Evolutionary conservation across 1,140 invertebrate species (phyloP).

Genomic region (Pomacea maculata): DNA sequence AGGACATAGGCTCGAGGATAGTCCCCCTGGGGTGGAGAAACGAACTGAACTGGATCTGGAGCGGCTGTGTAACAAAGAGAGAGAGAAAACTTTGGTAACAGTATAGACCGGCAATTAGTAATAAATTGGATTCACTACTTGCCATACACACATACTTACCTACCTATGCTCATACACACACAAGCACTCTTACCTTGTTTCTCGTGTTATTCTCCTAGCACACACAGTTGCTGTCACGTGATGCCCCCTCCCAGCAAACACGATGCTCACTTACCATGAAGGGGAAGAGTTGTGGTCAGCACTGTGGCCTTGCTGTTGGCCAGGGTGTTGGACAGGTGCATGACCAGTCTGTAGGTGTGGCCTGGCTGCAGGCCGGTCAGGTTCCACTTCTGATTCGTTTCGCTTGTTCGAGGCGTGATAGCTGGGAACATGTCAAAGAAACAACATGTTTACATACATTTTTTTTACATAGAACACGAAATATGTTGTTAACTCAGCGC

Average conservation of each 20-base stretch:
- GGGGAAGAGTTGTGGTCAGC: constrained; percentile 1
- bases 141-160: too few species aligned
- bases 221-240: too few species aligned
- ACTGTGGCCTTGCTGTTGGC: constrained; percentile 6
- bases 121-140: too few species aligned
- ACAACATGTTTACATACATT: too few species aligned
- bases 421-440: background rate
- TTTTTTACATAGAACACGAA: too few species aligned
- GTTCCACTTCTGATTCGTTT: constrained; percentile 21
- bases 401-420: constrained; percentile 13
- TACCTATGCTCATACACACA: too few species aligned
- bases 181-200: too few species aligned
- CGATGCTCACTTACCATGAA: background rate
- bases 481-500: too few species aligned
- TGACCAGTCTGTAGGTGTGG: constrained; percentile 6
- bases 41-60: constrained; percentile 15
- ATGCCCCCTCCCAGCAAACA: too few species aligned
- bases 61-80: background rate
- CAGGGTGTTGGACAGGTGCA: constrained; percentile 17
- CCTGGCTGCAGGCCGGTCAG: constrained; percentile 13
- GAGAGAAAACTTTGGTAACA: too few species aligned
- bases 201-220: too few species aligned
- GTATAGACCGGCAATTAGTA: too few species aligned
- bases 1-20: constrained; percentile 12
- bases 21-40: background rate